Evolutionary conservation across 1,140 invertebrate genomes (phyloP), one percentile per base, ranked within the genome.

Genomic region (Temnothorax nylanderi): DNA sequence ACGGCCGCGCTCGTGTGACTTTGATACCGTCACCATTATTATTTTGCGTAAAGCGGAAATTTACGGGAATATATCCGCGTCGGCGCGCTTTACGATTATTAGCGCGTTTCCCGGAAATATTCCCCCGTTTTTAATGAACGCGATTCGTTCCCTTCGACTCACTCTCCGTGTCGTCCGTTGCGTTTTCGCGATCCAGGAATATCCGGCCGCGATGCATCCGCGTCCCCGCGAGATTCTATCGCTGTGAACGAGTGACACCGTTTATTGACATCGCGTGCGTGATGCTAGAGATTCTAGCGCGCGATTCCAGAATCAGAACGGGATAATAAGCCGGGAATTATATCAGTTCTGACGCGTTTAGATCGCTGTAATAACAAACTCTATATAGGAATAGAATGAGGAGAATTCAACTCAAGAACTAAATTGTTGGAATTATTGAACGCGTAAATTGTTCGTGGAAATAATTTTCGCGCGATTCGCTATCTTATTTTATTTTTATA

Each of bases 1-100:
- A 89, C 37, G 67, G n/a, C n/a, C 26, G 51, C 60, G 75, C 78
- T 64, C 47, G 49, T 51, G 10, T 51, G 10, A 16, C 34, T 71
- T 84, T 62, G 54, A 81, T 69, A 67, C 13, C 8, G 10, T 47
- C 44, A 32, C 44, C 41, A 44, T 71, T 32, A 71, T 81, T 86
- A 82, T 81, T 86, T 69, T 71, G 26, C 18, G 18, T 82, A 60
- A 74, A 74, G 26, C 67, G 78, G 16, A 32, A 72, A 74, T 82
- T 60, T 82, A 60, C 18, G 67, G 18, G 37, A 21, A 58, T 49
- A 60, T 60, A 37, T n/a, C 21, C 44, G 13, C 62, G 49, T 18
- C 37, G 49, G 16, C 32, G 67, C 37, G 13, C 21, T 82, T 82
- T 74, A 81, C 7, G 37, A 44, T 82, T 71, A 82, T 65, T 80